Base-by-base conservation (phyloP, 2,888 invertebrate species). In the Zaprionus lineosus region DNA sequence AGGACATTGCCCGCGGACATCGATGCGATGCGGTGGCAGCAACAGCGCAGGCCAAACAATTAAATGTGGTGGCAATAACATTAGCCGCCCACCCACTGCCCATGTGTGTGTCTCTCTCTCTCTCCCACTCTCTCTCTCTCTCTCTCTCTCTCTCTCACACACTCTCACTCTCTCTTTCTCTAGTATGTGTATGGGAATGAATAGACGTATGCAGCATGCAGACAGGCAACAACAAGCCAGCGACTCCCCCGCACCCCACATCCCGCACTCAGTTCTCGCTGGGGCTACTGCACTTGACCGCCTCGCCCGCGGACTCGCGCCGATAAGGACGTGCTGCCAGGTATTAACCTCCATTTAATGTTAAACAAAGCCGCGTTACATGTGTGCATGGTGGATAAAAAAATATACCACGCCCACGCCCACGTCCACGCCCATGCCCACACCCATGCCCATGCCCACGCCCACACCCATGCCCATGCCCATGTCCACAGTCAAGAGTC, bases 321-420 rank as follows among this genome's bases (percentile, higher is more conserved):
- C 18, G 28, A 19, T 24, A 43, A 16, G 67, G 48, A 75, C 74
- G 73, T 81, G 82, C 78, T 72, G 84, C 66, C 81, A 82, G 84
- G 84, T 82, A 84, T 84, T 84, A 82, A 82, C 84, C 84, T 79
- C 72, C 72, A 79, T 82, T 82, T 76, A 84, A 84, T 82, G 82
- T 82, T 74, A 56, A 82, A 82, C 82, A 82, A 82, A 78, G 79
- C 84, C 84, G 67, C 84, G 78, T 64, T 64, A 79, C 73, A 59
- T 69, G 72, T n/a, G n/a, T 72, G 65, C 72, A 58, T 26, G 58
- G 40, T 4, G 36, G 8, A 36, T n/a, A 28, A 44, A 50, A 34
- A 46, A 11, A 28, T 52, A 36, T 24, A 51, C 50, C 57, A 62
- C 64, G 60, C 72, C 68, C 60, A 53, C 44, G 29, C 59, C 21